A percentile compares a stretch with the other conserved stretches of the same genome.
phyloP scores from a whole-genome alignment of 1,140 invertebrate genomes.

The Drosophila seguyi region DNA sequence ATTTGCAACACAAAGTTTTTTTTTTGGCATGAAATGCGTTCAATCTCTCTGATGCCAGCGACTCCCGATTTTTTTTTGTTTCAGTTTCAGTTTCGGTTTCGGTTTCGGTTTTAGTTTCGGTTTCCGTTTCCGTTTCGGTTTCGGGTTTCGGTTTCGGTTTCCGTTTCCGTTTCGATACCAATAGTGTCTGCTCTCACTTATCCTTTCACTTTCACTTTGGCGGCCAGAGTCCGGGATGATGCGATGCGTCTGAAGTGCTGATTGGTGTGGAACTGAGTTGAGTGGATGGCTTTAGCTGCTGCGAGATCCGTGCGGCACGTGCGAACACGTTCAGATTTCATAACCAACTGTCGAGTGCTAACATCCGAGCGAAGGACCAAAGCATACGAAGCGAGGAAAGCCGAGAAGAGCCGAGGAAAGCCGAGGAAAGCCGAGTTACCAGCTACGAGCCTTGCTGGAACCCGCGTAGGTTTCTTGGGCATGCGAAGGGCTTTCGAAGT shows the following conservation, averaged over 20 bases:
- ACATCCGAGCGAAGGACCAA: conserved; percentile 25
- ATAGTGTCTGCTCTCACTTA: conserved; percentile 7
- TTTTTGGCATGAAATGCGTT: conserved; percentile 27
- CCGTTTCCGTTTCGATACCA: conserved; percentile 13
- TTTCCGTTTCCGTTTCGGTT: conserved; percentile 10
- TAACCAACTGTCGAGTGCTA: conserved; percentile 77
- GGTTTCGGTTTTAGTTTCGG: not conserved
- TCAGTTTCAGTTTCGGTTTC: not conserved
- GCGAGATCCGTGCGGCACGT: conserved; percentile 79
- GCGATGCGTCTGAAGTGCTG: conserved; percentile 49
- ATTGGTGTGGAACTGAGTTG: conserved; percentile 43
- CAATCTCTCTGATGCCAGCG: conserved; percentile 18
- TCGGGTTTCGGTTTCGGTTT: not conserved
- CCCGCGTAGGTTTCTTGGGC: conserved; percentile 13
- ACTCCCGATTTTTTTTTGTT: not conserved
- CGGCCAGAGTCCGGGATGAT: conserved; percentile 42
- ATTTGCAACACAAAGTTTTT: conserved; percentile 40
- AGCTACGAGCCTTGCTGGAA: not conserved
- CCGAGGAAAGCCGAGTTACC: not conserved
- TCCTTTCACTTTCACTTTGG: conserved; percentile 35
- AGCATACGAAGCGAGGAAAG: not conserved
- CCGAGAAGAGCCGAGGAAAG: not conserved
- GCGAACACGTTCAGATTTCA: conserved; percentile 82
- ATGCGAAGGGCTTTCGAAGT: conserved; percentile 61
- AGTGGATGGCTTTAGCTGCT: conserved; percentile 68